Conservation (phyloP, 2,113 vertebrate genomes). For the Anolis carolinensis region DNA sequence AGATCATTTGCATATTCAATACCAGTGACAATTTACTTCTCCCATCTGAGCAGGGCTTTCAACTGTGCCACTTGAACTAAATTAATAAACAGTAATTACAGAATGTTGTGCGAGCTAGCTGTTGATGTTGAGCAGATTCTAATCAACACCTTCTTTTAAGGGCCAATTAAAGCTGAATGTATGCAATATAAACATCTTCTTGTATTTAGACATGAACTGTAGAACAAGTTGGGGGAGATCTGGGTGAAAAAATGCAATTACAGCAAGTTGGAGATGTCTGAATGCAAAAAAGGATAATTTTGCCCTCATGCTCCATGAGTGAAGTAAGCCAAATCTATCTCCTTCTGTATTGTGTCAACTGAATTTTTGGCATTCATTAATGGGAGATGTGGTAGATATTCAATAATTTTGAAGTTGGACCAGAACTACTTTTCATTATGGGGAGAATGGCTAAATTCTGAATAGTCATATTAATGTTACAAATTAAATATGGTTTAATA, state of each 20-base stretch:
- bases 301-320: slow-evolving; percentile 40
- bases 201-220: slow-evolving; percentile 83
- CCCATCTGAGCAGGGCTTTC: slow-evolving; percentile 86
- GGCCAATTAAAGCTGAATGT: slow-evolving; percentile 86
- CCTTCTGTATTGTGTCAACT: background rate
- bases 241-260: slow-evolving; percentile 78
- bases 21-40: slow-evolving; percentile 87
- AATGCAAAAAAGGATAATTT: slow-evolving; percentile 62
- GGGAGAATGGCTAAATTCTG: background rate
- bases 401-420: background rate
- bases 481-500: background rate
- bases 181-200: slow-evolving; percentile 87
- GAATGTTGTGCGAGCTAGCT: slow-evolving; percentile 86
- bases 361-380: background rate
- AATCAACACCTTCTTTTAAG: slow-evolving; percentile 89
- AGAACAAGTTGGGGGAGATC: slow-evolving; percentile 74
- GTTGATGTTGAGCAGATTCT: slow-evolving; percentile 88
- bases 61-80: slow-evolving; percentile 88
- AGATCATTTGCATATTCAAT: slow-evolving; percentile 86
- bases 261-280: slow-evolving; percentile 67
- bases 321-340: slow-evolving; percentile 1
- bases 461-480: background rate
- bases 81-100: slow-evolving; percentile 90
- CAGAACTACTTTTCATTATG: background rate
- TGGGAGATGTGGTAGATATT: background rate